Evolutionary conservation across 2,888 invertebrate species (phyloP).

Genomic region (Thecophora atra): DNA sequence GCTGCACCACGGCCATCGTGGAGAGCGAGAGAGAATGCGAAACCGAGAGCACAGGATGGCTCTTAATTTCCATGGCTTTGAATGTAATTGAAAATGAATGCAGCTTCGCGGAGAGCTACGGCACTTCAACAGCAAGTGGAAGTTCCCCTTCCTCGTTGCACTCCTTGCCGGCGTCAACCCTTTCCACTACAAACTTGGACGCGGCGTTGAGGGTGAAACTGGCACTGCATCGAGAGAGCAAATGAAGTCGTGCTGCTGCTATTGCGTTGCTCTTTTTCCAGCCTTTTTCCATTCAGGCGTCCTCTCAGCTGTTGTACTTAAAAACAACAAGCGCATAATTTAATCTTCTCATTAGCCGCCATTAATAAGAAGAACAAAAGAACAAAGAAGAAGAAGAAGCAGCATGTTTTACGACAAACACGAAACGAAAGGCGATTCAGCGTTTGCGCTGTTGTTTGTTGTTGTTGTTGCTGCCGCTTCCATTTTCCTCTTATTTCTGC

Average conservation of each 20-base stretch:
- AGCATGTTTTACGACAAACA: not conserved
- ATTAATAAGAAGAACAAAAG: no score
- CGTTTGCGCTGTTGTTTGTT: not conserved
- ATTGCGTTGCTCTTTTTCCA: not conserved
- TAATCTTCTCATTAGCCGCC: conserved; percentile 44
- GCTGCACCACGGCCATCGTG: no score
- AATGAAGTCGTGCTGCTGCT: not conserved
- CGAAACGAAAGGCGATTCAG: not conserved
- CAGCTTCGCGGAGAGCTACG: not conserved
- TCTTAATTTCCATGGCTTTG: conserved; percentile 10
- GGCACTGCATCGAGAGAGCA: not conserved
- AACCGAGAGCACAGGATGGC: conserved; percentile 2
- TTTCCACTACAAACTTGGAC: not conserved
- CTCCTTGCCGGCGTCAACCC: not conserved
- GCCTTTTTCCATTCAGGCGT: not conserved
- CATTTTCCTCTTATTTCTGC: not conserved
- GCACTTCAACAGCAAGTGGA: not conserved
- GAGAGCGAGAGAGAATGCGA: not conserved
- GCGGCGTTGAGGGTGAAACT: conserved; percentile 25
- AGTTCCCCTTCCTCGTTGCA: not conserved
- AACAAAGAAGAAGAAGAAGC: no score
- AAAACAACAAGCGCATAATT: conserved; percentile 49
- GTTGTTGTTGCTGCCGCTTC: not conserved
- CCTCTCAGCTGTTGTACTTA: conserved; percentile 42
- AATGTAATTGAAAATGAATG: conserved; percentile 28